phyloP scores from a whole-genome alignment of 2,797 vertebrate species.

The Halcyon smyrnensis region DNA sequence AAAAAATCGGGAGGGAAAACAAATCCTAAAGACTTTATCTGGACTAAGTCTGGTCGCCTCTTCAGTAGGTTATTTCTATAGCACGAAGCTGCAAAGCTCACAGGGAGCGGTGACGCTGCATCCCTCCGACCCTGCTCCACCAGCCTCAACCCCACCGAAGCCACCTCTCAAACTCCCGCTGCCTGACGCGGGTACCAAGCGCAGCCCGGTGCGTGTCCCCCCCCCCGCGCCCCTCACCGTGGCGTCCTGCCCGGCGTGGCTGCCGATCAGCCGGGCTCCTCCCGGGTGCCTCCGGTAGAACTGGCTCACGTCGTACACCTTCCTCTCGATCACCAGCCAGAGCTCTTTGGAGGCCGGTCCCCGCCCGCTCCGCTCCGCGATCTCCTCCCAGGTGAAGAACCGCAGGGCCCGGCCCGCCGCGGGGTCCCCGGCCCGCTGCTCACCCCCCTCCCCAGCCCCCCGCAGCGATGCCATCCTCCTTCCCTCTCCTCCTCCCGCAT shows the following conservation, averaged over 20 bases:
- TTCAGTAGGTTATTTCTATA: accelerated
- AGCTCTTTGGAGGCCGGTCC: slow-evolving; percentile 82
- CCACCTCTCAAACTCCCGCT: no score
- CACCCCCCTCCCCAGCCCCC: no score
- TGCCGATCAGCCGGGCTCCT: slow-evolving; percentile 81
- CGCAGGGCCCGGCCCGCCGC: neutral
- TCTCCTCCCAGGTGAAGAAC: neutral
- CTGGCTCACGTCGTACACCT: slow-evolving; percentile 87
- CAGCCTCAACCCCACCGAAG: no score
- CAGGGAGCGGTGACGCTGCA: accelerated
- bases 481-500: no score
- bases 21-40: neutral
- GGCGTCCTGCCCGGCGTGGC: slow-evolving; percentile 91
- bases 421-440: no score
- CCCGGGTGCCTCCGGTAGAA: slow-evolving; percentile 83
- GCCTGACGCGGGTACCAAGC: no score
- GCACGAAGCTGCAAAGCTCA: accelerated
- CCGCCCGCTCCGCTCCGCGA: slow-evolving; percentile 67
- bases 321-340: slow-evolving; percentile 90
- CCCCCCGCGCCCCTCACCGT: slow-evolving; percentile 80
- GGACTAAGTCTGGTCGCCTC: neutral
- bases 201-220: no score
- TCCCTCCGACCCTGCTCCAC: accelerated
- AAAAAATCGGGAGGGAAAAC: neutral
- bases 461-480: no score